These are phyloP conservation scores for Leistus spinibarbis DNA, from an alignment of 2,888 invertebrate species.

Conservation along the genomic window DNA sequence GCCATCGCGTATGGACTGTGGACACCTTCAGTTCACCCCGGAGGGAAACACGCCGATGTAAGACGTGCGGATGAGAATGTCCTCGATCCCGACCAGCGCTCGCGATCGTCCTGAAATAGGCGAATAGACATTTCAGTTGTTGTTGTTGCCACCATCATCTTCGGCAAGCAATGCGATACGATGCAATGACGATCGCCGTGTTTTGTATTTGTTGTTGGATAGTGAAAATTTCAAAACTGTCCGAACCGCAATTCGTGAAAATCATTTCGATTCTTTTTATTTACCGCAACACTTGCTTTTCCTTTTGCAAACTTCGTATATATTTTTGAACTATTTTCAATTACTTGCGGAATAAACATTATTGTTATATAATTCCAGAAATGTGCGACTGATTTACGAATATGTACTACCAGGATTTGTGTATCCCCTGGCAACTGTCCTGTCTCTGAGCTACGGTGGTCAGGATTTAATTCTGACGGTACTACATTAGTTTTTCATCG, in stretches of 20 bases:
- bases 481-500: no score
- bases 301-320: neutral
- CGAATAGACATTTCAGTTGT: constrained; percentile 21
- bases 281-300: neutral
- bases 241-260: neutral
- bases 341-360: no score
- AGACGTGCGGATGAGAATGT: neutral
- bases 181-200: neutral
- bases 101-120: constrained; percentile 10
- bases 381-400: no score
- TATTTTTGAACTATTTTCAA: no score
- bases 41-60: constrained; percentile 1
- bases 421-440: no score
- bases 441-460: no score
- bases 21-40: constrained; percentile 29
- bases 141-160: neutral
- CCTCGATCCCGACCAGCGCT: neutral
- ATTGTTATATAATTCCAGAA: no score
- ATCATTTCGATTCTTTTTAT: neutral
- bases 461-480: no score
- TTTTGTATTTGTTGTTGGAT: neutral
- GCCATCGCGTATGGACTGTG: constrained; percentile 44
- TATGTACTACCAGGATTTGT: no score
- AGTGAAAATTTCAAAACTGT: neutral
- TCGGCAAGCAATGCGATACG: neutral